A percentile compares a stretch with the other conserved stretches of the same genome.
phyloP scores from a whole-genome alignment of 2,888 invertebrate genomes.

The Melikaiella ostensackeni region DNA sequence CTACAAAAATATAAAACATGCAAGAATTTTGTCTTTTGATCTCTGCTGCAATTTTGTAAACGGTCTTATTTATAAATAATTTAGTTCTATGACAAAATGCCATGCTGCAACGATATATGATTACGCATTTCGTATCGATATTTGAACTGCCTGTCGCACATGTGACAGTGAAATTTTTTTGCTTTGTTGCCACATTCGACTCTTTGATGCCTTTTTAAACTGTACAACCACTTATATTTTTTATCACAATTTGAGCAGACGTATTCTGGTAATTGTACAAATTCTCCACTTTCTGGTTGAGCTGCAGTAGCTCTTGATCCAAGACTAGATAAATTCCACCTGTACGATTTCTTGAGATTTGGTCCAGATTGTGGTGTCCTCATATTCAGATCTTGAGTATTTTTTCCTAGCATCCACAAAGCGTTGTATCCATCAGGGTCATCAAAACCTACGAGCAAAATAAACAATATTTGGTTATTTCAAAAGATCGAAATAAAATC shows the following conservation, averaged over 20 bases:
- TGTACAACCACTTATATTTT: conserved; percentile 75
- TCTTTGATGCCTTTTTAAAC: conserved; percentile 70
- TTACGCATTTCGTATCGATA: conserved; percentile 76
- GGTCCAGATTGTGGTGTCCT: background rate
- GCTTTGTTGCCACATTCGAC: conserved; percentile 70
- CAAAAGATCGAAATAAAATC: too few relatives aligned
- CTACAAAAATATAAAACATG: too few relatives aligned
- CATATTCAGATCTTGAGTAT: conserved; percentile 51
- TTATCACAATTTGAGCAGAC: conserved; percentile 74
- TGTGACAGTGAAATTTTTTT: conserved; percentile 73
- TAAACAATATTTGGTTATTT: conserved; percentile 19
- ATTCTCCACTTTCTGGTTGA: background rate
- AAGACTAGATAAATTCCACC: conserved; percentile 3
- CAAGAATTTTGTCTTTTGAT: too few relatives aligned
- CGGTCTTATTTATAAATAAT: conserved; percentile 27
- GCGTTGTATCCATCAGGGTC: conserved; percentile 58
- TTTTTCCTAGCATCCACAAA: conserved; percentile 60
- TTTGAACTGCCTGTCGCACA: conserved; percentile 76
- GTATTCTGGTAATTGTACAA: conserved; percentile 50
- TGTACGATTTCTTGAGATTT: background rate
- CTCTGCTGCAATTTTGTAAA: too few relatives aligned
- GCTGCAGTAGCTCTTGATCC: background rate
- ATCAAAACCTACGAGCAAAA: conserved; percentile 51
- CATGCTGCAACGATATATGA: conserved; percentile 66
- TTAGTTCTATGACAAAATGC: conserved; percentile 21